Percentiles rank a stretch among this genome's conserved stretches.
Conservation (phyloP, 1,140 invertebrate genomes). For the Orchesella cincta region DNA sequence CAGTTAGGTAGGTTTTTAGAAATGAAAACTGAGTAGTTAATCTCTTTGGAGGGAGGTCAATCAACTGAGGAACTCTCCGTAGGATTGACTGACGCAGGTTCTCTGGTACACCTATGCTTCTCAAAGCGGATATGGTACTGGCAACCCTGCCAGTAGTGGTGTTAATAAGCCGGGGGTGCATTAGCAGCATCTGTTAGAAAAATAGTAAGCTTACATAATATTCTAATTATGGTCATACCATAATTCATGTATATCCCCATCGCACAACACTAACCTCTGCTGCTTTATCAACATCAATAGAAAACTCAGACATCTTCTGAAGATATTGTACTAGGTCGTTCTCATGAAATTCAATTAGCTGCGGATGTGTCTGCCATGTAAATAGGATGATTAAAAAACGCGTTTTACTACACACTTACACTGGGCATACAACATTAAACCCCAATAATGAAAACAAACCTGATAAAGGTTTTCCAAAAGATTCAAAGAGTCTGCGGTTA, state of each 20-base stretch:
- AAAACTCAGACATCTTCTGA: background rate
- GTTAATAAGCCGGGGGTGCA: conserved; percentile 38
- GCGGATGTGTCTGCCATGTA: background rate
- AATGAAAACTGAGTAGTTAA: conserved; percentile 22
- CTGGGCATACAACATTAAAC: background rate
- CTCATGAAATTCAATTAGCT: conserved; percentile 21
- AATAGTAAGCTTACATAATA: background rate
- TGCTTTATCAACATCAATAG: conserved; percentile 15
- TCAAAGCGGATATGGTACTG: background rate
- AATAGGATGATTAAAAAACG: background rate
- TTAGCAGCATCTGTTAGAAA: conserved; percentile 37
- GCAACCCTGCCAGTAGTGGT: background rate
- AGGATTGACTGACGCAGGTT: conserved; percentile 19
- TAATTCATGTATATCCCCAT: background rate
- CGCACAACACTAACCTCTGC: conserved; percentile 34
- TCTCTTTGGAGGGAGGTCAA: background rate
- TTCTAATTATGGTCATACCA: background rate
- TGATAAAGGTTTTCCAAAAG: conserved; percentile 5
- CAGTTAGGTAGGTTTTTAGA: conserved; percentile 38
- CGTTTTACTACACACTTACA: background rate
- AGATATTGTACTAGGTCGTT: background rate
- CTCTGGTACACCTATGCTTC: conserved; percentile 33
- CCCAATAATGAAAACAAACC: background rate
- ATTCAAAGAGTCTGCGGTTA: background rate
- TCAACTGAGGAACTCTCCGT: conserved; percentile 24